Evolutionary conservation across 2,113 vertebrate species (phyloP).

Genomic region (Hylia prasina): DNA sequence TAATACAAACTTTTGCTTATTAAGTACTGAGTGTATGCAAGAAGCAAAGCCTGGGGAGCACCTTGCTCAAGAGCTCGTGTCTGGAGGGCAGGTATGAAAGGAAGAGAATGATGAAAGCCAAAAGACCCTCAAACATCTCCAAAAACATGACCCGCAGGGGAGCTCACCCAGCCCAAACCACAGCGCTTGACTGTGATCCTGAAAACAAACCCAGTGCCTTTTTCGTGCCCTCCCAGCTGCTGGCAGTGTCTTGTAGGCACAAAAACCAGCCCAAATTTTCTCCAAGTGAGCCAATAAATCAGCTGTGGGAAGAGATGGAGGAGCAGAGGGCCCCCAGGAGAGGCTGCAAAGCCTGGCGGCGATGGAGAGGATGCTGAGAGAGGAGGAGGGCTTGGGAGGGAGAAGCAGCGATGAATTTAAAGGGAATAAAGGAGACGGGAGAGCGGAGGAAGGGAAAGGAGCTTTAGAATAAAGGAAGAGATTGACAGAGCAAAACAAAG

Average conservation of each 20-base stretch:
- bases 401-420: background rate
- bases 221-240: background rate
- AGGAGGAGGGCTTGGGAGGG: background rate
- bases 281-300: slow-evolving; percentile 27
- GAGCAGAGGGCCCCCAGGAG: background rate
- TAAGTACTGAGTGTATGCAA: background rate
- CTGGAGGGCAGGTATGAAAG: background rate
- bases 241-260: background rate
- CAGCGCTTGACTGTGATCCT: background rate
- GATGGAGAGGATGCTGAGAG: background rate
- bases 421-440: background rate
- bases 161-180: background rate
- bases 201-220: background rate
- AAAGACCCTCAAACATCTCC: background rate
- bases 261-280: background rate
- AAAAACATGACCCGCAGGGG: background rate
- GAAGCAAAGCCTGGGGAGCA: background rate
- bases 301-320: background rate
- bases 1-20: background rate
- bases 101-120: background rate
- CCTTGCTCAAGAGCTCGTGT: background rate
- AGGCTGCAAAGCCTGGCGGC: background rate
- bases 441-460: background rate
- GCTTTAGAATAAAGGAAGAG: slow-evolving; percentile 12
- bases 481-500: slow-evolving; percentile 23